Conservation (phyloP, 2,113 vertebrate species). For the Manacus vitellinus region DNA sequence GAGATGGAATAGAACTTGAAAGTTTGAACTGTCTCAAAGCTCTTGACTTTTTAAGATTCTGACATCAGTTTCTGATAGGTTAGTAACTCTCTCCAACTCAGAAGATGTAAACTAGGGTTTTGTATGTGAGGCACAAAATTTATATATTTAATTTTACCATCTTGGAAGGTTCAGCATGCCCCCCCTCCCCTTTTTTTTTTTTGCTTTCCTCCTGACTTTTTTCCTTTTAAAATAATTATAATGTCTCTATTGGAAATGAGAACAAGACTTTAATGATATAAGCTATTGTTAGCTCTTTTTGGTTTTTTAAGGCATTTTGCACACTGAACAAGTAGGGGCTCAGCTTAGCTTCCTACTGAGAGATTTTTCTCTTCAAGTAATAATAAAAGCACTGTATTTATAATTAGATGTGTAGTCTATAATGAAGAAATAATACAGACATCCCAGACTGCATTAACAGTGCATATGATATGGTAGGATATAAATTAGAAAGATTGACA, state of each 20-base stretch:
- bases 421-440: neutral
- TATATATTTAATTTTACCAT: neutral
- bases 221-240: neutral
- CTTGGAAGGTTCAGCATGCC: neutral
- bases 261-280: neutral
- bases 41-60: neutral
- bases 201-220: neutral
- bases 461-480: neutral
- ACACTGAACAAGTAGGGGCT: neutral
- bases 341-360: neutral
- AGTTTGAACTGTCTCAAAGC: neutral
- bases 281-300: neutral
- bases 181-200: neutral
- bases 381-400: neutral
- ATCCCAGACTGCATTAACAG: neutral
- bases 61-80: neutral
- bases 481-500: conserved; percentile 10
- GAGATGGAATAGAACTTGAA: neutral
- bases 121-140: neutral
- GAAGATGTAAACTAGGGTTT: neutral
- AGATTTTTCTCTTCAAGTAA: neutral
- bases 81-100: neutral
- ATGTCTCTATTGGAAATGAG: neutral
- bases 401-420: neutral
- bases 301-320: neutral